Conservation (phyloP, 2,113 vertebrate species). For the Choloepus hoffmanni region DNA sequence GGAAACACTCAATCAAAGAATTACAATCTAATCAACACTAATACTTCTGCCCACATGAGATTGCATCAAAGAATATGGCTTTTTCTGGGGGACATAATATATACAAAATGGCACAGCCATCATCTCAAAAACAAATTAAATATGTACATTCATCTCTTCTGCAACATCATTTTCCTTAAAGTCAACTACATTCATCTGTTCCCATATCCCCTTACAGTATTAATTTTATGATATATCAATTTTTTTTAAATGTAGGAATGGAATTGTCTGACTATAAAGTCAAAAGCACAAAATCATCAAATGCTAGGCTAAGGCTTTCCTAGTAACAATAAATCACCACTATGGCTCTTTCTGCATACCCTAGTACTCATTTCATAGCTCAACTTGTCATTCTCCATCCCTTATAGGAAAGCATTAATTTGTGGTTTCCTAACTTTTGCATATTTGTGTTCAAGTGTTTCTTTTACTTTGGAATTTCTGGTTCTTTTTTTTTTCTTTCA, state of each 20-base stretch:
- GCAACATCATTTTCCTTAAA: constrained; percentile 14
- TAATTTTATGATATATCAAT: not conserved
- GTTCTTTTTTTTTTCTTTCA: not conserved
- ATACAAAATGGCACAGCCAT: not conserved
- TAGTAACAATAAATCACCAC: not conserved
- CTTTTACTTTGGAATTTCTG: constrained; percentile 19
- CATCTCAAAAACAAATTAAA: not conserved
- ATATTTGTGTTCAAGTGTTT: constrained; percentile 23
- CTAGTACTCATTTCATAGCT: not conserved
- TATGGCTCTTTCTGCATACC: not conserved
- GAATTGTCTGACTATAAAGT: constrained; percentile 1
- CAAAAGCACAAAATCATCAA: constrained; percentile 3
- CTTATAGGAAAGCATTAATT: constrained; percentile 33
- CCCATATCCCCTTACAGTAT: not conserved
- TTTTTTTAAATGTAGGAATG: not conserved
- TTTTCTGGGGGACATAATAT: no score
- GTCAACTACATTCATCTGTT: not conserved
- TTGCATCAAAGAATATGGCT: no score
- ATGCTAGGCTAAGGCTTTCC: not conserved
- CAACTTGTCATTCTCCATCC: not conserved
- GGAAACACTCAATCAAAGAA: no score
- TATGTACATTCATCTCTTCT: not conserved
- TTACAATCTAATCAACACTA: no score
- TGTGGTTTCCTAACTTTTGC: constrained; percentile 6
- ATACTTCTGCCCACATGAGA: no score